Evolutionary conservation across 2,797 vertebrate genomes (phyloP).

Genomic region (Premnoplex brunnescens): DNA sequence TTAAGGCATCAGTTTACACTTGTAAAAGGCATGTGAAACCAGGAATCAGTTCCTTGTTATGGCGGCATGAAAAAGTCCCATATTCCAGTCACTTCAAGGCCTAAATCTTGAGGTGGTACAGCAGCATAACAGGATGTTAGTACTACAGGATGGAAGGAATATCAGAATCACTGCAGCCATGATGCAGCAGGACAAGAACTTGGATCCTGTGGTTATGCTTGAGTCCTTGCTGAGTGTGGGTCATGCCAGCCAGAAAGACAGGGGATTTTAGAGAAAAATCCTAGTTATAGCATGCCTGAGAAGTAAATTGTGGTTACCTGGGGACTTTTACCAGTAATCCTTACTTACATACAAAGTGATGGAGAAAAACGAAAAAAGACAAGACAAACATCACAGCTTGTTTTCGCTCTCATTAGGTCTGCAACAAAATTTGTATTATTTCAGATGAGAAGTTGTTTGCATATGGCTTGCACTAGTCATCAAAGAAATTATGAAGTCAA

Average conservation of each 20-base stretch:
- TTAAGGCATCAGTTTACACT: not conserved
- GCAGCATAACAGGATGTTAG: rapidly evolving
- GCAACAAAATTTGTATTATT: not conserved
- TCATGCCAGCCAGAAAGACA: not conserved
- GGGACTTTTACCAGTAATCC: not conserved
- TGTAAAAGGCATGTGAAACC: not conserved
- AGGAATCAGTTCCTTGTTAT: not conserved
- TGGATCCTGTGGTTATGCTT: not conserved
- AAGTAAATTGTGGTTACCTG: not conserved
- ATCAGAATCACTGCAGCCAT: not conserved
- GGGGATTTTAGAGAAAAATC: not conserved
- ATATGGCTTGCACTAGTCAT: not conserved
- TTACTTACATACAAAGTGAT: not conserved
- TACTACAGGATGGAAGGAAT: not conserved
- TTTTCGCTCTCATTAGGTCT: not conserved
- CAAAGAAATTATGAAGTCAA: not conserved
- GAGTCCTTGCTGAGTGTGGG: not conserved
- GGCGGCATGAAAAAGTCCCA: not conserved
- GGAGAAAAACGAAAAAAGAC: not conserved
- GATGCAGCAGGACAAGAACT: not conserved
- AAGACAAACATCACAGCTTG: not conserved
- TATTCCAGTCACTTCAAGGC: not conserved
- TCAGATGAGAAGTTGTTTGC: not conserved
- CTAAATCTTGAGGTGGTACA: not conserved
- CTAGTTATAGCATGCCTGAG: not conserved